phyloP scores from a whole-genome alignment of 2,797 vertebrate genomes.

The Acanthurus tractus region DNA sequence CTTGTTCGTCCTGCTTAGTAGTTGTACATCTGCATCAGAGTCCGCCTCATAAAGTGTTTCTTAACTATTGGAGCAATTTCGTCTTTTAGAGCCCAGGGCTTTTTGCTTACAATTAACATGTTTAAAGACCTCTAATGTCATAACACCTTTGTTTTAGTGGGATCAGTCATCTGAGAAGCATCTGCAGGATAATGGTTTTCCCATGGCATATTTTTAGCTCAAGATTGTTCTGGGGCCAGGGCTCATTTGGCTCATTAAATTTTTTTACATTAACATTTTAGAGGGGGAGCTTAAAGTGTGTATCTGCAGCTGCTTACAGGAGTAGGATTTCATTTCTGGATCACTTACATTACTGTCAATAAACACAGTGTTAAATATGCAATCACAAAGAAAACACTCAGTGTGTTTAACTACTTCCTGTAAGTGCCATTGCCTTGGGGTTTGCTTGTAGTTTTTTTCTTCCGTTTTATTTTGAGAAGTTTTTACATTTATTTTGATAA shows the following conservation, averaged over 20 bases:
- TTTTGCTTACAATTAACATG: conserved; percentile 73
- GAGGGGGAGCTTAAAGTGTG: conserved; percentile 26
- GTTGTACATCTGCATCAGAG: conserved; percentile 20
- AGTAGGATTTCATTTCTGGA: conserved; percentile 7
- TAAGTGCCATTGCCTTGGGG: not conserved
- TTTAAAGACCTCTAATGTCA: conserved; percentile 67
- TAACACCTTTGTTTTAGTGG: conserved; percentile 67
- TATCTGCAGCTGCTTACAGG: conserved; percentile 12
- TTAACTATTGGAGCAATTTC: conserved; percentile 41
- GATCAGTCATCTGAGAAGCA: conserved; percentile 62
- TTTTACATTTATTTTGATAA: no score
- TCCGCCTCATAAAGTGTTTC: conserved; percentile 26
- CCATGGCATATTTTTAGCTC: conserved; percentile 44
- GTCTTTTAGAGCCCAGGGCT: conserved; percentile 42
- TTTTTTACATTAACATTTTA: conserved; percentile 56
- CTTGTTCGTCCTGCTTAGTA: conserved; percentile 40
- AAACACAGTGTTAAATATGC: not conserved
- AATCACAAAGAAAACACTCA: not conserved
- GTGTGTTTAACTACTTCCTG: not conserved
- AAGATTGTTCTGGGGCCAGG: conserved; percentile 43
- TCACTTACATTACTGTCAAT: conserved; percentile 1
- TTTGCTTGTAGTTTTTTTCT: no score
- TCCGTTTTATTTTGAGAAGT: no score
- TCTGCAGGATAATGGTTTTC: conserved; percentile 61
- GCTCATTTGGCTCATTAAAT: conserved; percentile 42